These are phyloP conservation scores for Cricetomys ansorgei DNA, from an alignment of 2,113 vertebrate genomes.

Conservation along the genomic window DNA sequence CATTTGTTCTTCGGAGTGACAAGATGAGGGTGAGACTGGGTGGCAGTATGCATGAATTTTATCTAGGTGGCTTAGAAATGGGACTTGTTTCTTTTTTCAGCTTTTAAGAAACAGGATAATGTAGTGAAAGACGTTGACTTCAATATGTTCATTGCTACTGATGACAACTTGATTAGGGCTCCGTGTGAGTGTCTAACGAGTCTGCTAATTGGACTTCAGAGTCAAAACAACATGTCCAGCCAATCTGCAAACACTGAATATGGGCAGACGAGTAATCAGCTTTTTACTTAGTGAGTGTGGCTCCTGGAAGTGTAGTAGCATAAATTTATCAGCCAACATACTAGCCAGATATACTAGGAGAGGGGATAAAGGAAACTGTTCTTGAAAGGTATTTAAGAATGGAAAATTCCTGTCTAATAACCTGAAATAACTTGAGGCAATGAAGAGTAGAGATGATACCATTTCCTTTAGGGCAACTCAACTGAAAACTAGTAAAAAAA, in stretches of 20 bases:
- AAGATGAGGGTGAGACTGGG: neutral
- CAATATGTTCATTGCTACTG: neutral
- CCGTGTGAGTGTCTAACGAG: neutral
- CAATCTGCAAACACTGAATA: neutral
- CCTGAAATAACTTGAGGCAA: neutral
- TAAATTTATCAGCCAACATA: neutral
- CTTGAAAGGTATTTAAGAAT: neutral
- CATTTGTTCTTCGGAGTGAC: neutral
- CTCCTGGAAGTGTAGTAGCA: neutral
- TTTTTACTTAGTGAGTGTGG: neutral
- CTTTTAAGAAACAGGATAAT: neutral
- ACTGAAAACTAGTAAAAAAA: conserved; percentile 13
- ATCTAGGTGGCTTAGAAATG: neutral
- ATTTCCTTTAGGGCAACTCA: neutral
- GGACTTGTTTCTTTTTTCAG: neutral
- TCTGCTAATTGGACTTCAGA: neutral
- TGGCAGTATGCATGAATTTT: neutral
- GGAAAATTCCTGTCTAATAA: neutral
- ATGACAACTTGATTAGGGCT: neutral
- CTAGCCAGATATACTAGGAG: neutral
- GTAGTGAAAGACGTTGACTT: neutral
- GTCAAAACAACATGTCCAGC: neutral
- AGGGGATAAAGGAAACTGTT: neutral
- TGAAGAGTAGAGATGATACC: neutral
- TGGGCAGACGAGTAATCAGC: neutral